These are phyloP conservation scores for Meleagris gallopavo DNA, from an alignment of 2,113 vertebrate species.

Conservation along the genomic window DNA sequence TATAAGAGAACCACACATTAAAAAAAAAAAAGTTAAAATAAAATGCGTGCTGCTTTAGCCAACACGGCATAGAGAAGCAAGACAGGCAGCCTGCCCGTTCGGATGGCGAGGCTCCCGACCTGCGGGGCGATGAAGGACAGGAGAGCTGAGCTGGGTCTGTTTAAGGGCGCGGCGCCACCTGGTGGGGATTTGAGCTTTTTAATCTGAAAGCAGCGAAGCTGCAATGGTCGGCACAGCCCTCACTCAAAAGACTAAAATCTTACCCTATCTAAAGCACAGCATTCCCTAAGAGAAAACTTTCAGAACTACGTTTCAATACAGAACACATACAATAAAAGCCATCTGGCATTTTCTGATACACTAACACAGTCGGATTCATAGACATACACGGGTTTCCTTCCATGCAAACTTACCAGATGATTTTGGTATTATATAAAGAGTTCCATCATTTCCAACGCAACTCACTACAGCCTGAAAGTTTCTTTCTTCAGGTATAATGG, in stretches of 20 bases:
- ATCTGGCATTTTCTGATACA: not conserved
- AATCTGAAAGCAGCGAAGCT: not conserved
- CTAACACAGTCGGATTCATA: not conserved
- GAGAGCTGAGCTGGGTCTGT: fast-evolving
- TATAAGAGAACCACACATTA: not conserved
- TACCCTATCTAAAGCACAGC: not conserved
- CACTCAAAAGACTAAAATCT: fast-evolving
- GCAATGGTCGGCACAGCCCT: not conserved
- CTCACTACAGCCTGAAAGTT: slow-evolving; percentile 79
- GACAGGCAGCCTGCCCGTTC: not conserved
- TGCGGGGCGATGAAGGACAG: not conserved
- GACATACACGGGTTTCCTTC: not conserved
- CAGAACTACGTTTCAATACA: not conserved
- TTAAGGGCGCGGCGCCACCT: not conserved
- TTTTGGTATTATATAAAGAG: slow-evolving; percentile 84
- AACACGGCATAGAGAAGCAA: not conserved
- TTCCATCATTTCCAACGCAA: slow-evolving; percentile 84
- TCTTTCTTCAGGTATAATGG: slow-evolving; percentile 79
- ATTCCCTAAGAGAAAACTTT: not conserved
- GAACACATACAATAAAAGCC: not conserved
- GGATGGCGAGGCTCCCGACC: fast-evolving
- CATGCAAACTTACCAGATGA: slow-evolving; percentile 69
- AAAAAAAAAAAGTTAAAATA: not conserved
- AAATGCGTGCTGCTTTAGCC: not conserved
- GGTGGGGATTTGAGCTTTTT: fast-evolving